Percentiles rank a stretch among this genome's conserved stretches.
phyloP scores from a whole-genome alignment of 2,888 invertebrate species.

The Thymelicus sylvestris region DNA sequence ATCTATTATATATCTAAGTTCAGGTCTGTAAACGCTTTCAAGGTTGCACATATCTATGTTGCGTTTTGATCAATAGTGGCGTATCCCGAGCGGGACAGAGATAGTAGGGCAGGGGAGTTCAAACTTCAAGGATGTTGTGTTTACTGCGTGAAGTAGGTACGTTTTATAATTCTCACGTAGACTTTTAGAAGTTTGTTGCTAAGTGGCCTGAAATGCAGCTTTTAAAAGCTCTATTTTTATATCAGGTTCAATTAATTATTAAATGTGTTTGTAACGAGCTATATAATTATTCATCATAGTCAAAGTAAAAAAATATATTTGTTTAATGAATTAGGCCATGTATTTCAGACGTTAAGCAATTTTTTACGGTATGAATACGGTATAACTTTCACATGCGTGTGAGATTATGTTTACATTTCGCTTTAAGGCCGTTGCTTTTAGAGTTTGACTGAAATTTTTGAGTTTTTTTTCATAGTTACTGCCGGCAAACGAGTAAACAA shows the following conservation, averaged over 20 bases:
- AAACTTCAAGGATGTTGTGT: slow-evolving; percentile 31
- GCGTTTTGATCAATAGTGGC: slow-evolving; percentile 34
- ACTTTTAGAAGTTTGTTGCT: neutral
- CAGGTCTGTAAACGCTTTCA: slow-evolving; percentile 26
- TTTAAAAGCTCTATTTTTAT: neutral
- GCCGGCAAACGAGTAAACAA: too few relatives aligned
- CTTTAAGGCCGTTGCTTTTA: neutral
- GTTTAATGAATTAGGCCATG: too few relatives aligned
- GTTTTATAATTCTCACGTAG: neutral
- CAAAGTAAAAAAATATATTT: too few relatives aligned
- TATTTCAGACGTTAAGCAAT: too few relatives aligned
- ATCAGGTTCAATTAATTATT: too few relatives aligned
- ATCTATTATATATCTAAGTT: neutral
- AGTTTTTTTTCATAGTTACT: neutral
- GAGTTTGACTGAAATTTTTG: neutral
- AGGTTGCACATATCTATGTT: slow-evolving; percentile 35
- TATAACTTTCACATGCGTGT: neutral
- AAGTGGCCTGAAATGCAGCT: neutral
- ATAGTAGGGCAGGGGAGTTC: slow-evolving; percentile 33
- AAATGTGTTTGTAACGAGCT: too few relatives aligned
- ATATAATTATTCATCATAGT: too few relatives aligned
- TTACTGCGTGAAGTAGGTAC: slow-evolving; percentile 23
- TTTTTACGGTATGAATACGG: too few relatives aligned
- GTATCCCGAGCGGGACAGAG: slow-evolving; percentile 31
- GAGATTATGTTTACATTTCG: slow-evolving; percentile 1